Evolutionary conservation across 2,888 invertebrate species (phyloP), one percentile per base, ranked within the genome.

Genomic region (Xanthorhoe designata): DNA sequence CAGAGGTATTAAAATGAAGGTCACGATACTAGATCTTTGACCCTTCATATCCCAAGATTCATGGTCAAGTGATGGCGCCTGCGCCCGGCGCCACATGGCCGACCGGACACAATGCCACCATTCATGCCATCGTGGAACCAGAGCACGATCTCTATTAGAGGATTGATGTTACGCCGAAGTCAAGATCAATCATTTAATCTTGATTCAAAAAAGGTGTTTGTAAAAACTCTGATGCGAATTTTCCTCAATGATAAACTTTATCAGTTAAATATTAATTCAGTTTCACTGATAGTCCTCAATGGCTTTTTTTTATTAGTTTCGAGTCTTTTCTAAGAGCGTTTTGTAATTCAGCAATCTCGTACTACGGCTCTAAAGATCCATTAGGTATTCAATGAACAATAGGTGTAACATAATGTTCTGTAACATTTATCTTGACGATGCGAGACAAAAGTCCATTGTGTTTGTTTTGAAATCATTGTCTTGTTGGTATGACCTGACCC

Each of bases 11-110:
- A 72, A 76, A 78, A 82, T 84, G 83, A 82, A 86, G 90, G 89
- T 89, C 88, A 86, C 78, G 82, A 78, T 79, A 79, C 72, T 81
- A 83, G 88, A 85, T 83, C 87, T 88, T 85, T 88, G 87, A 87
- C 86, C 88, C 86, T 81, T 76, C 75, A 75, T 83, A 82, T 84
- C 79, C 81, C 80, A 78, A 80, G 84, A 81, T 85, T 90, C 90
- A 90, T 79, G 90, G 92, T 75, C 89, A 75, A 66, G 70, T 75
- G 76, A 72, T 76, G 87, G 86, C 87, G 89, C 86, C 91, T 72
- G 72, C 71, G 73, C 55, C 6, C 73, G 80, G 82, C 85, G 85
- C 87, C 86, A 86, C 79, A 83, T 85, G 84, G 80, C 78, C 72
- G 74, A 78, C 80, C 78, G 77, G 78, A 78, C 75, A 88, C 84